A percentile compares a stretch with the other conserved stretches of the same genome.
These are phyloP conservation scores for Calameuta idolon DNA, from an alignment of 2,888 invertebrate genomes.

Conservation along the genomic window DNA sequence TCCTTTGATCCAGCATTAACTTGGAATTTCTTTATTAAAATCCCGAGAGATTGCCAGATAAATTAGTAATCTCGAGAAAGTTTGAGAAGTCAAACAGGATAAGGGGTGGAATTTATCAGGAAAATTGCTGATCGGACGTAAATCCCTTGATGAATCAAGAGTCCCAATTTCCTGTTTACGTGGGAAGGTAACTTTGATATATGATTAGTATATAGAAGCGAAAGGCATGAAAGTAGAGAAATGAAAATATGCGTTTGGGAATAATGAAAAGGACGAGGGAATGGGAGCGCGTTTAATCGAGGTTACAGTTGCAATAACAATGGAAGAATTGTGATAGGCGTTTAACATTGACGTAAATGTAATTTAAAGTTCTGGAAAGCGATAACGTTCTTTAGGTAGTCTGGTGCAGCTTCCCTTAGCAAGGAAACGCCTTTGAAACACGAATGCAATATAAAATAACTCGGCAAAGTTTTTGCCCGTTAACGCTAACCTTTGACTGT, in stretches of 20 bases:
- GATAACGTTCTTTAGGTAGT: background rate
- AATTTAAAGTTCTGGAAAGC: slow-evolving; percentile 15
- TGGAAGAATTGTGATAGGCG: background rate
- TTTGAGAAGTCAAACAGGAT: background rate
- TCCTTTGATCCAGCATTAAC: background rate
- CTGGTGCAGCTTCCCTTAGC: background rate
- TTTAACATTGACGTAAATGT: slow-evolving; percentile 1
- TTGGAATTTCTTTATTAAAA: background rate
- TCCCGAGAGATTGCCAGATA: background rate
- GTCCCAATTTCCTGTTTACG: no score
- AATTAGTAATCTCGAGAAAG: background rate
- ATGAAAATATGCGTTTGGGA: background rate
- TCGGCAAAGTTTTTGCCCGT: slow-evolving; percentile 1
- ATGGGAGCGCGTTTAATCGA: background rate
- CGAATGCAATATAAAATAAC: slow-evolving; percentile 7
- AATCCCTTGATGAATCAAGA: background rate
- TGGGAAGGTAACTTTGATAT: background rate
- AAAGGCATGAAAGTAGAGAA: background rate
- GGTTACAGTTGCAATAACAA: background rate
- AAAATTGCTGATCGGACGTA: background rate
- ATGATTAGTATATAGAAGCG: background rate
- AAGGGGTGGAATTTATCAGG: background rate
- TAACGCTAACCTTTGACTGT: background rate
- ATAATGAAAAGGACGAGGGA: background rate
- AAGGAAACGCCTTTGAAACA: slow-evolving; percentile 9